Evolutionary conservation across 2,797 vertebrate species (phyloP), one percentile per base, ranked within the genome.

Genomic region (Carapus acus): DNA sequence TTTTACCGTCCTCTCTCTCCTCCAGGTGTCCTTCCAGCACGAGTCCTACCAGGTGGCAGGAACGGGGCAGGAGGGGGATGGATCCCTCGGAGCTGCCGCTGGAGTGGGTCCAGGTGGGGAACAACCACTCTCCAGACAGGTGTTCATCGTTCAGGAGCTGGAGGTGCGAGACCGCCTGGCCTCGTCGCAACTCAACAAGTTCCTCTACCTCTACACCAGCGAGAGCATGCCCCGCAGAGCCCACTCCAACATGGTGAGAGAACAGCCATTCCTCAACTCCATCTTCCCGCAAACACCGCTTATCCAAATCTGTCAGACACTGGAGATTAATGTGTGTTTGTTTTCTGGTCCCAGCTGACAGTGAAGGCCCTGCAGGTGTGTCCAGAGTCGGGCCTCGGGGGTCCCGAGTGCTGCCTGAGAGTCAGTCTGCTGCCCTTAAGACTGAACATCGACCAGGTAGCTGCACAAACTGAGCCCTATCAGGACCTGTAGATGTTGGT

Each of bases 131-230:
- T 91, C 90, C 33, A 88, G 93, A 18, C 93, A 96, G 81, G 93
- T 95, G 42, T 94, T 96, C 68, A 89, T 94, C 0, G 93, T 96
- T 11, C 93, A 96, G 78, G 93, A 96, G 80, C 79, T 96, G 36
- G 93, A 96, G 81, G 84, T 95, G 43, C 88, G 93, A 0, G 93
- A 96, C 72, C 85, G 93, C 8, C 84, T 95, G 33, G 92, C 93
- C 49, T 87, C 92, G 54, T 96, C 93, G 8, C 91, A 93, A 74
- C 88, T 95, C 78, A 94, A 96, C 88, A 95, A 95, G 81, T 94
- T 95, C 79, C 89, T 95, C 69, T 93, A 95, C 81, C 83, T 94
- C 68, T 89, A 95, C 87, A 95, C 92, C 14, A 96, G 93, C 2
- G 93, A 96, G 83, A 90, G 89, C 76, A 92, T 94, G 91, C 93